Conservation (phyloP, 2,797 vertebrate genomes). For the Propithecus deckenii region DNA sequence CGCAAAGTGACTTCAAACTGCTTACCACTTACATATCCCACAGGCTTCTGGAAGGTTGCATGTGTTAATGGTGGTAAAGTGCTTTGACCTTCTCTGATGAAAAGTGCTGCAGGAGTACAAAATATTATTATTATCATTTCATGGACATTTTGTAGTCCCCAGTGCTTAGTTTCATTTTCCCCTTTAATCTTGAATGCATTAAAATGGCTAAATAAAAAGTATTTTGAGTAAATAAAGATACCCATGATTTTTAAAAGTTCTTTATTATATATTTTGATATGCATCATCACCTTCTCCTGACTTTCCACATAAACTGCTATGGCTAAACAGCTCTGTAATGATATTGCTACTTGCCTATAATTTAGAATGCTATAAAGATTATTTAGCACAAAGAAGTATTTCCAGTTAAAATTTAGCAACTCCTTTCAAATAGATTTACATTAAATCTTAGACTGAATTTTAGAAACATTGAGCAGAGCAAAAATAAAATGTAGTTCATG, state of each 20-base stretch:
- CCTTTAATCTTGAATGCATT: conserved; percentile 73
- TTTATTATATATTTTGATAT: conserved; percentile 78
- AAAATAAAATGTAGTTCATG: conserved; percentile 70
- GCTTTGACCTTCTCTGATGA: conserved; percentile 68
- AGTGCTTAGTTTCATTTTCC: conserved; percentile 65
- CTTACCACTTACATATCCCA: background rate
- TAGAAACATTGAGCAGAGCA: conserved; percentile 66
- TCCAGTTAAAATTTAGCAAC: conserved; percentile 79
- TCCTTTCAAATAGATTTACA: conserved; percentile 79
- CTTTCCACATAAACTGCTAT: conserved; percentile 70
- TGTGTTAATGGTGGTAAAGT: conserved; percentile 59
- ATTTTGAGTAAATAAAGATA: conserved; percentile 79
- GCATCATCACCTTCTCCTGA: conserved; percentile 76
- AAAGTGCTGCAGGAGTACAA: conserved; percentile 19
- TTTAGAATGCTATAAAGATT: conserved; percentile 77
- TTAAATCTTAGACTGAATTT: conserved; percentile 71
- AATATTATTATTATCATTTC: conserved; percentile 73
- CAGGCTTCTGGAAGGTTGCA: background rate
- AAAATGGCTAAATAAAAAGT: conserved; percentile 74
- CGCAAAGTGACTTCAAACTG: background rate
- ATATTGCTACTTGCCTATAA: conserved; percentile 77
- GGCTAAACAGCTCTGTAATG: conserved; percentile 76
- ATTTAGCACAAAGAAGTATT: conserved; percentile 80
- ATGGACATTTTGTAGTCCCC: conserved; percentile 63
- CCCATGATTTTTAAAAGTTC: conserved; percentile 74